A percentile compares a stretch with the other conserved stretches of the same genome.
phyloP scores from a whole-genome alignment of 2,888 invertebrate genomes.

The Drosophila neutralis region DNA sequence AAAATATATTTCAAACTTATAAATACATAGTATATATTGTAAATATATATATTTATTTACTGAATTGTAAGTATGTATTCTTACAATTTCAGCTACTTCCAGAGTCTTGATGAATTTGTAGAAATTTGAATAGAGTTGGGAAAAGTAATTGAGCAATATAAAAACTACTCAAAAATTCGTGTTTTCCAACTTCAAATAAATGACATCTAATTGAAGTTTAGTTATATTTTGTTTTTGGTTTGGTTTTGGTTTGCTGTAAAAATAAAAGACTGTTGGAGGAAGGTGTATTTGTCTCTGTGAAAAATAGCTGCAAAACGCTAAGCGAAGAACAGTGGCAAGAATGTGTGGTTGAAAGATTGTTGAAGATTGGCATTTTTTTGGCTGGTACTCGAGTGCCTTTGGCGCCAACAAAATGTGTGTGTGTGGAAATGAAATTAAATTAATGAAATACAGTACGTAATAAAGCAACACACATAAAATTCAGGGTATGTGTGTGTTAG shows the following conservation, averaged over 20 bases:
- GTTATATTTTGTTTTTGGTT: neutral
- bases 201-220: constrained; percentile 15
- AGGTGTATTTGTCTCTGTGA: constrained; percentile 41
- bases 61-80: constrained; percentile 4
- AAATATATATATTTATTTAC: constrained; percentile 8
- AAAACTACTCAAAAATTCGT: constrained; percentile 30
- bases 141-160: constrained; percentile 19
- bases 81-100: constrained; percentile 33
- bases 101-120: constrained; percentile 20
- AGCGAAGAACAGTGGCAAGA: constrained; percentile 64
- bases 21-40: constrained; percentile 25
- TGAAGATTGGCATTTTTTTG: constrained; percentile 24
- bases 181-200: constrained; percentile 30
- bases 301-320: constrained; percentile 67
- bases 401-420: constrained; percentile 18
- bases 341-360: constrained; percentile 24
- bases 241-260: constrained; percentile 27
- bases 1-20: constrained; percentile 59
- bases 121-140: constrained; percentile 26
- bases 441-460: constrained; percentile 22
- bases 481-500: constrained; percentile 22
- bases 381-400: constrained; percentile 33
- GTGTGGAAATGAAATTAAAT: constrained; percentile 16
- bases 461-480: constrained; percentile 36
- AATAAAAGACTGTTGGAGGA: constrained; percentile 29